These are phyloP conservation scores for Campaea margaritaria DNA, from an alignment of 2,888 invertebrate genomes.

Conservation along the genomic window DNA sequence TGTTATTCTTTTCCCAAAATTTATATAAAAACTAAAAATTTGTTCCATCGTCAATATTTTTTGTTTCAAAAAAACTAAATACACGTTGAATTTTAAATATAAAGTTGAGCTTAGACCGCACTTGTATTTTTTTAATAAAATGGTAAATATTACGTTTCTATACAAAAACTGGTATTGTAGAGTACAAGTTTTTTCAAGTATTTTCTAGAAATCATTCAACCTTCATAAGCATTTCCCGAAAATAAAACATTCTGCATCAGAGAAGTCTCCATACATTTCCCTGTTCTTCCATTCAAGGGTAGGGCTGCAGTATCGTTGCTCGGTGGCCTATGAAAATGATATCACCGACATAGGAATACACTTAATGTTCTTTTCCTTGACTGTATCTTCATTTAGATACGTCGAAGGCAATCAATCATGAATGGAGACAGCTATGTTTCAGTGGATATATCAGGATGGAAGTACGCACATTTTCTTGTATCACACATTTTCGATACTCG, in stretches of 20 bases:
- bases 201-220: not conserved
- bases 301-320: conserved; percentile 68
- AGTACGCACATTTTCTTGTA: no score
- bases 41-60: no score
- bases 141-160: no score
- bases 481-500: no score
- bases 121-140: no score
- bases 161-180: no score
- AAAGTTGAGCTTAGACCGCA: no score
- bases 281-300: conserved; percentile 60
- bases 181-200: no score
- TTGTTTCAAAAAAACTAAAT: no score
- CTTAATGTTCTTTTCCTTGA: conserved; percentile 77
- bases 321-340: conserved; percentile 79
- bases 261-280: conserved; percentile 50
- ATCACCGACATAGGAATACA: conserved; percentile 82
- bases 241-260: not conserved
- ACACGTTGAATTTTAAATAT: no score
- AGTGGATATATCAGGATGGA: conserved; percentile 4
- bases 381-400: conserved; percentile 73
- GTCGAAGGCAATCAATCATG: conserved; percentile 71
- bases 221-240: not conserved
- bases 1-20: no score
- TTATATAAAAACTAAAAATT: no score
- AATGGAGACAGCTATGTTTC: conserved; percentile 28